Evolutionary conservation across 35 echinoderm and acorn worm genomes (phyloP), one percentile per base, ranked within the genome.

Genomic region (Apostichopus californicus): DNA sequence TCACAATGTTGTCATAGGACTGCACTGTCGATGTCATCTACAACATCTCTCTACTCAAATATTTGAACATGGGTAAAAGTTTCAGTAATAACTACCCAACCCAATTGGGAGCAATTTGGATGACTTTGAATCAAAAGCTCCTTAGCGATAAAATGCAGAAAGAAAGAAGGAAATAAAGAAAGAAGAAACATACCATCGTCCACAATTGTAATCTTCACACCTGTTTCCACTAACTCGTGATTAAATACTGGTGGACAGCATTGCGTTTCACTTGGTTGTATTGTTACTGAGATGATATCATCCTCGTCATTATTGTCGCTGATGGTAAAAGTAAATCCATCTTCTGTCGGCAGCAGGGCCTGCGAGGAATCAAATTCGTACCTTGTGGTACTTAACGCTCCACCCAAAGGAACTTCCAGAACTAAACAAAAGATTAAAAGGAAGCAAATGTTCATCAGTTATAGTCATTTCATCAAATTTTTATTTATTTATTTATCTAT

Each of bases 191-290:
- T 34, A 83, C 80, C 80, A 18, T 83, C 17, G 17, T 83, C 80
- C 9, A 83, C 55, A 10, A 83, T 83, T 6, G 25, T 83, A 8
- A 83, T 56, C 0, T 34, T 83, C n/a, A 56, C 80, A 55, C 26
- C n/a, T 0, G 80, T 4, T 8, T 34, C 9, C 22, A 34, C 6
- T 46, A 55, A 83, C 9, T 9, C 4, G 80, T 83, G 80, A n/a
- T 83, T 83, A 53, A 83, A 83, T 8, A 83, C 80, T 12, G 80
- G 80, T 4, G 80, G 80, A 55, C 80, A 83, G 25, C 80, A 83
- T 34, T 83, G 25, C n/a, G 7, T 15, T 46, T 55, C 46, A 55
- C 25, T 55, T 6, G 55, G 5, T 10, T 83, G 13, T 15, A 83
- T 83, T n/a, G 55, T 56, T 46, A 46, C 34, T 46, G 34, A 46